Evolutionary conservation across 2,888 invertebrate genomes (phyloP).

Genomic region (Xanthorhoe designata): DNA sequence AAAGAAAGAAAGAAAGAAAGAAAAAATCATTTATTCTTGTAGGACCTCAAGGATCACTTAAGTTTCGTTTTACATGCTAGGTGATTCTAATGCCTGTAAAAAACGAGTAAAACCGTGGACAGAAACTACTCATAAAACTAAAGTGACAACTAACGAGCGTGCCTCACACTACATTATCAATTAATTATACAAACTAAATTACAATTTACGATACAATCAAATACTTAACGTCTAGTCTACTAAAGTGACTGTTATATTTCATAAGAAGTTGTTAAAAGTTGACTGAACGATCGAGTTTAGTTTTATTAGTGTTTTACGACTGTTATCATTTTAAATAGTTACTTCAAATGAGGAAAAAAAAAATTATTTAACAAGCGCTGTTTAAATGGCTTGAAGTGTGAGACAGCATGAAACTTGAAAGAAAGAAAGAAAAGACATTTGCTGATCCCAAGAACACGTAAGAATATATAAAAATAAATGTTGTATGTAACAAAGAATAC

Average conservation of each 20-base stretch:
- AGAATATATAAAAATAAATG: no score
- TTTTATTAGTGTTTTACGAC: slow-evolving; percentile 29
- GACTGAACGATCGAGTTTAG: slow-evolving; percentile 14
- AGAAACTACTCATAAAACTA: slow-evolving; percentile 3
- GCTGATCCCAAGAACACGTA: no score
- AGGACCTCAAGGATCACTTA: no score
- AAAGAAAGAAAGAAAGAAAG: no score
- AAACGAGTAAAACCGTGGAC: background rate
- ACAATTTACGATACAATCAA: slow-evolving; percentile 55
- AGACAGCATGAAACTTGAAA: background rate
- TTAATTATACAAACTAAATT: slow-evolving; percentile 55
- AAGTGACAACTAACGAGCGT: slow-evolving; percentile 21
- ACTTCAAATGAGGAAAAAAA: slow-evolving; percentile 7
- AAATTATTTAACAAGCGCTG: slow-evolving; percentile 2
- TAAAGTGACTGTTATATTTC: slow-evolving; percentile 13
- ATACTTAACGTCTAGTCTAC: slow-evolving; percentile 40
- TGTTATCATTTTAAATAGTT: slow-evolving; percentile 17
- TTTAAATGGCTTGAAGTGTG: background rate
- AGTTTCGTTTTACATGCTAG: no score
- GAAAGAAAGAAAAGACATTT: no score
- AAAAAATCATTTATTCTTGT: no score
- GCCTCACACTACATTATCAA: slow-evolving; percentile 49
- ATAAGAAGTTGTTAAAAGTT: slow-evolving; percentile 9
- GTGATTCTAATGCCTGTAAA: no score
- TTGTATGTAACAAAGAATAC: no score